Conservation (phyloP, 2,113 vertebrate species). For the Onychorhynchus coronatus region DNA sequence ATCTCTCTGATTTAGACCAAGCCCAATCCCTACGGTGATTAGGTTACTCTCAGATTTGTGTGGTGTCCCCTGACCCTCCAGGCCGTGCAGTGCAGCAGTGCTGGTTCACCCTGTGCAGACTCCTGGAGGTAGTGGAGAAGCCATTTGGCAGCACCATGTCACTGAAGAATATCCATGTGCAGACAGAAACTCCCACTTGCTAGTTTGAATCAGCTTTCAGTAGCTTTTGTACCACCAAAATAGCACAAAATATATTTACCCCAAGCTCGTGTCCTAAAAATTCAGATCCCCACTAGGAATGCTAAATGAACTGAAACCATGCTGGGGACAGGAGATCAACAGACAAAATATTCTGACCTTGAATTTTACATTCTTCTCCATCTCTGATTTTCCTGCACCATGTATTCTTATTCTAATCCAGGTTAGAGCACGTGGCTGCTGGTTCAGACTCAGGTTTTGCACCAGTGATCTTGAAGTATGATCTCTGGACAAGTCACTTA, state of each 20-base stretch:
- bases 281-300: not conserved
- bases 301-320: not conserved
- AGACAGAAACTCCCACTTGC: not conserved
- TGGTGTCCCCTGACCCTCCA: not conserved
- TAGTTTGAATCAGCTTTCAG: not conserved
- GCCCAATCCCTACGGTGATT: not conserved
- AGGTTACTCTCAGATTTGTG: accelerated
- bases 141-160: not conserved
- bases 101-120: not conserved
- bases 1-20: not conserved
- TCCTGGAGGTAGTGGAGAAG: not conserved
- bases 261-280: not conserved
- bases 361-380: not conserved
- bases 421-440: not conserved
- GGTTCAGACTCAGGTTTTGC: not conserved
- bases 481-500: not conserved
- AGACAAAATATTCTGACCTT: not conserved
- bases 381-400: not conserved
- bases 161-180: not conserved
- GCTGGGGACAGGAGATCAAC: not conserved
- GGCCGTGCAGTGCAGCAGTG: accelerated
- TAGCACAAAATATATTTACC: not conserved
- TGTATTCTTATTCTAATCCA: not conserved
- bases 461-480: not conserved
- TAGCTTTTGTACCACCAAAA: not conserved